Evolutionary conservation across 1,140 invertebrate species (phyloP).

Genomic region (Drosophila seguyi): DNA sequence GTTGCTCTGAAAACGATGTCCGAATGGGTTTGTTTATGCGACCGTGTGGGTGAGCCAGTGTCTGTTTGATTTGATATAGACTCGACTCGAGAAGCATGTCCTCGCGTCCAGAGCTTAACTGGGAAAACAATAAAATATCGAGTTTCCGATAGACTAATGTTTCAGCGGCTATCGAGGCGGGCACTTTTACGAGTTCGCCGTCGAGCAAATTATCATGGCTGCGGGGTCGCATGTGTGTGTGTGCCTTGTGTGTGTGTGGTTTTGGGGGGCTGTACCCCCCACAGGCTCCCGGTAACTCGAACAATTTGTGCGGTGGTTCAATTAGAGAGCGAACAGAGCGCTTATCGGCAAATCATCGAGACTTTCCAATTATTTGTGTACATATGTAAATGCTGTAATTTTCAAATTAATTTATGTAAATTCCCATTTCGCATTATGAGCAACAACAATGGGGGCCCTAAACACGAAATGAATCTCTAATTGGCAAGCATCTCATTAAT

Average conservation of each 20-base stretch:
- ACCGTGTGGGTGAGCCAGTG: constrained; percentile 20
- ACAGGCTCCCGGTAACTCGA: constrained; percentile 17
- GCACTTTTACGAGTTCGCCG: constrained; percentile 59
- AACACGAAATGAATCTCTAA: constrained; percentile 62
- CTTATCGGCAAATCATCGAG: constrained; percentile 69
- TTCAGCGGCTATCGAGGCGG: constrained; percentile 47
- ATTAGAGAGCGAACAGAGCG: constrained; percentile 34
- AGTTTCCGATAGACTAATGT: constrained; percentile 60
- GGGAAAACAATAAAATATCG: constrained; percentile 63
- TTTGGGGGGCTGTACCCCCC: background rate
- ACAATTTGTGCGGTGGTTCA: constrained; percentile 52
- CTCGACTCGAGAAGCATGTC: constrained; percentile 51
- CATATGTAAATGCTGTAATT: constrained; percentile 59
- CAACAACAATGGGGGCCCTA: constrained; percentile 33
- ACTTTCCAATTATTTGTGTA: constrained; percentile 70
- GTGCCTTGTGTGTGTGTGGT: constrained; percentile 10
- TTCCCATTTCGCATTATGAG: constrained; percentile 57
- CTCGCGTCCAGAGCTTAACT: constrained; percentile 54
- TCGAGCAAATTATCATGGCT: constrained; percentile 34
- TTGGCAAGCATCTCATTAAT: constrained; percentile 79
- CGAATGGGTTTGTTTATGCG: constrained; percentile 41
- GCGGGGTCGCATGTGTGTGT: constrained; percentile 10
- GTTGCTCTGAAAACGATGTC: constrained; percentile 40
- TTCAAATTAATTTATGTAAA: constrained; percentile 79
- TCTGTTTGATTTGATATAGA: constrained; percentile 66